phyloP scores from a whole-genome alignment of 2,113 vertebrate species.

The Callorhinus ursinus region DNA sequence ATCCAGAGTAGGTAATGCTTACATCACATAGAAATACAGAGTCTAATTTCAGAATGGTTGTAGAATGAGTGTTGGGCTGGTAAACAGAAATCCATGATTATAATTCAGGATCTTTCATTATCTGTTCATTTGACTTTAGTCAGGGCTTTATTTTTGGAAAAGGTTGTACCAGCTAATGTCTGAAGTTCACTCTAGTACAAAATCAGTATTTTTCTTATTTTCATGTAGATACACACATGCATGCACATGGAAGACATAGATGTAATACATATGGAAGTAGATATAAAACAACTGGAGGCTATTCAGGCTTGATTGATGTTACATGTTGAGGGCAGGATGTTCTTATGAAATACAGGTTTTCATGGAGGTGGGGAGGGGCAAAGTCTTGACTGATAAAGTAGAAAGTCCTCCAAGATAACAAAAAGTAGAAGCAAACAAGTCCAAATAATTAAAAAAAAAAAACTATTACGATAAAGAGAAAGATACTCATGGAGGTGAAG shows the following conservation, averaged over 20 bases:
- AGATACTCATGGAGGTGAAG: background rate
- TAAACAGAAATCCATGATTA: background rate
- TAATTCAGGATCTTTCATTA: background rate
- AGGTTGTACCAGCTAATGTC: background rate
- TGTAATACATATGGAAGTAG: background rate
- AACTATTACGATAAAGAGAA: background rate
- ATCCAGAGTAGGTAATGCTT: background rate
- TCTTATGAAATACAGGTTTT: background rate
- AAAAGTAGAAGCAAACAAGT: constrained; percentile 11
- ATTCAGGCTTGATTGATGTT: background rate
- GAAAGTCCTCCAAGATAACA: background rate
- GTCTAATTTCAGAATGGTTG: background rate
- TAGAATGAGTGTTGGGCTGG: background rate
- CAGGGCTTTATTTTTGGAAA: background rate
- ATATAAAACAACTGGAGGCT: background rate
- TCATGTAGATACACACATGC: background rate
- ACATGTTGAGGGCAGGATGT: background rate
- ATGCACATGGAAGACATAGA: background rate
- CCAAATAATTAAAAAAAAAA: background rate
- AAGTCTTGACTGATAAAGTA: background rate
- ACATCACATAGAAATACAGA: background rate
- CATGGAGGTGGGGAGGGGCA: background rate
- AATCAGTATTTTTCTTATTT: constrained; percentile 8
- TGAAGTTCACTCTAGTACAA: background rate
- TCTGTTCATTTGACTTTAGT: background rate